Conservation (phyloP, 2,888 invertebrate genomes). For the Merodon equestris region DNA sequence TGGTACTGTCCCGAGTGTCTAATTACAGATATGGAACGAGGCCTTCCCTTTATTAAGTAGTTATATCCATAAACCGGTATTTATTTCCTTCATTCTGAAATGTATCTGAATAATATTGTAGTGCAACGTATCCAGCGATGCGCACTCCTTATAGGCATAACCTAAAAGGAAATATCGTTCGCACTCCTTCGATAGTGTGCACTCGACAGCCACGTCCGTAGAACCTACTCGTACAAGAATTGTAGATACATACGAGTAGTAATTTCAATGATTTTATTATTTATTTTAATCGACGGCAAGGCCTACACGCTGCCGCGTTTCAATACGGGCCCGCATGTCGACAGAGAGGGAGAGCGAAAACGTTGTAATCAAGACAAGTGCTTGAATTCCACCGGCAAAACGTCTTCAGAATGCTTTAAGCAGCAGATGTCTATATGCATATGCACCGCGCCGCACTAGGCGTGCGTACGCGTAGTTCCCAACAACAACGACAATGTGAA, state of each 20-base stretch:
- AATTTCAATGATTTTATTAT: constrained; percentile 61
- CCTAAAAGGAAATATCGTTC: too few relatives aligned
- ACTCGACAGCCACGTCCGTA: too few relatives aligned
- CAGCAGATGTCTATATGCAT: constrained; percentile 3
- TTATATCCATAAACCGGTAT: constrained; percentile 5
- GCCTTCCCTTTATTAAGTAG: constrained; percentile 1
- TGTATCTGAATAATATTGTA: too few relatives aligned
- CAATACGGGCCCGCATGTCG: too few relatives aligned
- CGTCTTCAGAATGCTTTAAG: constrained; percentile 39
- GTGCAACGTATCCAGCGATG: too few relatives aligned
- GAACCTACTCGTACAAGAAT: constrained; percentile 34
- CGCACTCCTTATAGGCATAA: too few relatives aligned
- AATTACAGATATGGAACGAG: too few relatives aligned
- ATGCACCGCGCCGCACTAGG: not conserved
- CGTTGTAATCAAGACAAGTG: constrained; percentile 48
- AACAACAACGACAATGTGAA: constrained; percentile 49
- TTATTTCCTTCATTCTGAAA: not conserved
- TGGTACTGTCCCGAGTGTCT: too few relatives aligned
- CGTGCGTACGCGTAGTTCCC: constrained; percentile 9
- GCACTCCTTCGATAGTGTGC: too few relatives aligned
- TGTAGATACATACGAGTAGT: constrained; percentile 30
- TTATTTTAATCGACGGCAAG: constrained; percentile 40
- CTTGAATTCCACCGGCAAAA: constrained; percentile 46
- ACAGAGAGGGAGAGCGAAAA: constrained; percentile 5
- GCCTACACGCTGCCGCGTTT: not conserved